Percentiles rank a stretch among this genome's conserved stretches.
phyloP scores from a whole-genome alignment of 2,113 vertebrate species.

The Notarius quadriscutis region DNA sequence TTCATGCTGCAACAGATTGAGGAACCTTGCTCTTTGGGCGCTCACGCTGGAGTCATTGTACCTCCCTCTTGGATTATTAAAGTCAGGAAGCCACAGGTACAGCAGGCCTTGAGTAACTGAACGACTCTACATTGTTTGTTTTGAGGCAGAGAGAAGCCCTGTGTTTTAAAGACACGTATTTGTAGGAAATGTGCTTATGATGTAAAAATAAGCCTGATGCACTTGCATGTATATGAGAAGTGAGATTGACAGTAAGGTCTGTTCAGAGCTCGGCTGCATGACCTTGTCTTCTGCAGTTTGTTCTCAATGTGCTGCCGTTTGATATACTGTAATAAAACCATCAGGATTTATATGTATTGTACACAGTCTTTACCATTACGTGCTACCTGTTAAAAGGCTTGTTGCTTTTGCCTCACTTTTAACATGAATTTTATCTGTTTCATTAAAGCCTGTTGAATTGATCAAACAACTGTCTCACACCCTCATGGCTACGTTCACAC shows the following conservation, averaged over 20 bases:
- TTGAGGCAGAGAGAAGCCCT: background rate
- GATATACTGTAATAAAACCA: constrained; percentile 11
- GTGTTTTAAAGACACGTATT: constrained; percentile 35
- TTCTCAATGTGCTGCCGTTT: constrained; percentile 36
- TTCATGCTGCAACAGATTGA: constrained; percentile 99
- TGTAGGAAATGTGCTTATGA: constrained; percentile 16
- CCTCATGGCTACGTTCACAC: background rate
- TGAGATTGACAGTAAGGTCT: constrained; percentile 24
- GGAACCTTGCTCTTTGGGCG: constrained; percentile 93
- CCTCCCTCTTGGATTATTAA: constrained; percentile 98
- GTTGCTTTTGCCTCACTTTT: constrained; percentile 27
- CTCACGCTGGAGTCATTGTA: constrained; percentile 93
- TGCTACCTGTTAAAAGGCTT: constrained; percentile 33
- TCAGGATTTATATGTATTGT: constrained; percentile 43
- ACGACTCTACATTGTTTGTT: background rate
- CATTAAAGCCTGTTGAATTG: constrained; percentile 34
- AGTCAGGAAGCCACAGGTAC: constrained; percentile 97
- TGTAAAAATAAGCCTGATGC: background rate
- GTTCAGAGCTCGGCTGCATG: constrained; percentile 30
- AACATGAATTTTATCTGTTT: constrained; percentile 34
- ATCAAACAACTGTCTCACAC: constrained; percentile 43
- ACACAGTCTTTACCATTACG: constrained; percentile 41
- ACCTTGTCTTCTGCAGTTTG: background rate
- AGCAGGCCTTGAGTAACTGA: constrained; percentile 31
- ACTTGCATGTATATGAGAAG: constrained; percentile 7